Base-by-base conservation (phyloP, 2,888 invertebrate species). In the Platycnemis pennipes region DNA sequence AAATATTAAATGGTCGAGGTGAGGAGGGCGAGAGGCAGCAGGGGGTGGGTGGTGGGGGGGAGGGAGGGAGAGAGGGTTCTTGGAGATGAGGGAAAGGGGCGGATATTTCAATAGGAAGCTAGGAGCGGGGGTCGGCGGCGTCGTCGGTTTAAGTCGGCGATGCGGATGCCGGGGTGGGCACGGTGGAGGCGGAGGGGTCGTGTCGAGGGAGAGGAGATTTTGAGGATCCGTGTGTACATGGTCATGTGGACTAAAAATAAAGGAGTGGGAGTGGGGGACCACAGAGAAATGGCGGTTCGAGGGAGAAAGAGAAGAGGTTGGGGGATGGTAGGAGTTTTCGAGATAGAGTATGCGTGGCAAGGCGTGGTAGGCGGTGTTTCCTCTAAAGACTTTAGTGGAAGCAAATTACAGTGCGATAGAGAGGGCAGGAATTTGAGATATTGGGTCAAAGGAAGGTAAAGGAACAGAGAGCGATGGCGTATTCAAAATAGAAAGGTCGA, bases 1-100 rank as follows among this genome's bases (percentile, higher is more conserved):
- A 91, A 91, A 91, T 91, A 91, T 91, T 91, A 91, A 91, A 91
- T 91, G 91, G 89, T 56, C 53, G 89, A 89, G 56, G 89, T 89
- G 53, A 42, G 16, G 56, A 37, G 89, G n/a, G 13, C 11, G 37
- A 26, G 89, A n/a, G 26, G 37, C 56, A 44, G 91, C 0, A 4
- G 53, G 89, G 42, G 26, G 31, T 46, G 31, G 49, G 19, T n/a
- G 89, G 53, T 31, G 53, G 31, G 19, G 53, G 22, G 49, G 31
- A 16, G 31, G 46, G 88, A 53, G 49, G 53, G 56, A 31, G 31
- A 46, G 31, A 26, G 22, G 56, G 16, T 56, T 46, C 7, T 5
- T 46, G 22, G 22, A 56, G 22, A 8, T 1, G 26, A 63, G 26
- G 53, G 53, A 16, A 19, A 26, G 63, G n/a, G 63, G 49, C 19